Evolutionary conservation across 2,888 invertebrate species (phyloP), one percentile per base, ranked within the genome.

Genomic region (Rhingia rostrata): DNA sequence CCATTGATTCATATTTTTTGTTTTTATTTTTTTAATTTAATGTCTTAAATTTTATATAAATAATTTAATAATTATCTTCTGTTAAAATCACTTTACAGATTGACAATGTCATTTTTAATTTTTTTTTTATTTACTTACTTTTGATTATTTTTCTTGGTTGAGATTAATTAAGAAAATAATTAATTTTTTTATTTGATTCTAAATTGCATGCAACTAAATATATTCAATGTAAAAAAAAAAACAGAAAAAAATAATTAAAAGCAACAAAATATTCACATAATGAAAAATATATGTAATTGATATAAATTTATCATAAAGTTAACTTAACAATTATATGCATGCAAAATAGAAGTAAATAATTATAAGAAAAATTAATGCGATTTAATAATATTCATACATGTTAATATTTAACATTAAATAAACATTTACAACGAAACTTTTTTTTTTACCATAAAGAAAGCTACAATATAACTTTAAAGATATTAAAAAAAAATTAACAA

Each of bases 201-300:
- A 64, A 58, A 81, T 81, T 81, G 81, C 81, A 81, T 81, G 73
- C 77, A 60, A 53, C 37, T 56, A n/a, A 64, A 75, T n/a, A 66
- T 49, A 22, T 22, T 22, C 22, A 64, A 58, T 33, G n/a, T 0
- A 12, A 12, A 60, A 60, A 58, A 53, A 63, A 7, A 51, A 72
- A 51, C 9, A 39, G 12, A 30, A 49, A 37, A 22, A 56, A 74
- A 60, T 66, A 66, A 66, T 37, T n/a, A 58, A 39, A 61, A 53
- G 10, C 47, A 80, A 74, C 73, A 66, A 37, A 72, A 72, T 69
- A 63, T 58, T 58, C 58, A 67, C n/a, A 45, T n/a, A 64, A 67
- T 45, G 60, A 30, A 51, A 51, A 12, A 69, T 75, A 75, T 61
- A 72, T 51, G 35, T n/a, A 22, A 53, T 6, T 4, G 14, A 5